Base-by-base conservation (phyloP, 1,140 invertebrate species). In the Penaeus chinensis region DNA sequence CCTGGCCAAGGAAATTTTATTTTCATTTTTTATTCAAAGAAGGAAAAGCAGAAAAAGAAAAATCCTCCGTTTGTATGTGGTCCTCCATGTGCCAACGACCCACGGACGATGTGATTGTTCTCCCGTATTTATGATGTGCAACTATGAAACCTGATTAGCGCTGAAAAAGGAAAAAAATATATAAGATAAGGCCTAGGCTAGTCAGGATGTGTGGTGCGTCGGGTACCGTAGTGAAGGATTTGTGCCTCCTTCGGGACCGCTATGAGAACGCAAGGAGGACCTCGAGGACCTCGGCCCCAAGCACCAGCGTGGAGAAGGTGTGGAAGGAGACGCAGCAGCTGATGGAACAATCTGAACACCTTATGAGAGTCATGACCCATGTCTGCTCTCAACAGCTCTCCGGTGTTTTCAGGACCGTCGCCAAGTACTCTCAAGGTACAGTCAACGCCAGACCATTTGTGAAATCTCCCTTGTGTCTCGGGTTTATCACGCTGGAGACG, bases 141-240 rank as follows among this genome's bases (percentile, higher is more conserved):
- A 76, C 69, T 84, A 84, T 84, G 82, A 84, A 84, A 76, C 82
- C 82, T 84, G 82, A 84, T 84, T 84, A 84, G 82, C 69, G 47
- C n/a, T 47, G 24, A 13, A 54, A 54, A 16, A 11, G 0, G 10
- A 54, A 16, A 54, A 54, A 54, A 54, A 54, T 54, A 54, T 54
- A 54, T 60, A 24, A 42, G 37, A 61, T 24, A 42, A 74, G 66
- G 71, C 66, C 60, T 32, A 60, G 54, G 47, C 69, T 60, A 54
- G 18, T 27, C 47, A 84, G 82, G 69, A 83, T 84, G 82, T 84
- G 69, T 60, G 71, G 74, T 84, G 74, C 54, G 54, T 62, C 71
- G 42, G 82, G 66, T 84, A 27, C 47, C 62, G 65, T 42, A 60
- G 76, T 78, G 74, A 62, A 65, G 74, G 60, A 65, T 62, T 76